phyloP scores from a whole-genome alignment of 2,888 invertebrate species.

The Caenorhabditis drosophilae region DNA sequence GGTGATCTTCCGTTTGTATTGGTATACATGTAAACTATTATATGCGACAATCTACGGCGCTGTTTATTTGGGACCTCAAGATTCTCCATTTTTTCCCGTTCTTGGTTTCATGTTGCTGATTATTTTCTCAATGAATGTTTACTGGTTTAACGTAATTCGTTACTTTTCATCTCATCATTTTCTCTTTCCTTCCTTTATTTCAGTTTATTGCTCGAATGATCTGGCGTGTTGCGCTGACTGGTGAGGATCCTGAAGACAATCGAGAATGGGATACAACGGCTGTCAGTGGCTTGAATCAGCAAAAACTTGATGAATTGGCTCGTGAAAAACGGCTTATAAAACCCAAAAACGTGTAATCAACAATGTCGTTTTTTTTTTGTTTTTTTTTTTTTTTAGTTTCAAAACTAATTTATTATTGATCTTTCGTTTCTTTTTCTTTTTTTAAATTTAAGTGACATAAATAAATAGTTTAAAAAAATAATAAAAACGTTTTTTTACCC shows the following conservation, averaged over 20 bases:
- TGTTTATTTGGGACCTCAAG: constrained; percentile 55
- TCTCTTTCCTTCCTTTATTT: too few species aligned
- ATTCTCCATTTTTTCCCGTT: constrained; percentile 52
- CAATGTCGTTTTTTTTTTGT: constrained; percentile 11
- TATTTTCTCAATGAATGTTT: constrained; percentile 56
- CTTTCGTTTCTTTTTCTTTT: neutral
- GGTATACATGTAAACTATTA: constrained; percentile 57
- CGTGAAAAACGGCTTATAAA: constrained; percentile 34
- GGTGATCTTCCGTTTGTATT: constrained; percentile 59
- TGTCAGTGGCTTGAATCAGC: constrained; percentile 44
- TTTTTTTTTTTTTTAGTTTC: neutral
- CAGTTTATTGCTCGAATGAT: constrained; percentile 59
- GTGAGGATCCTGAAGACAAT: constrained; percentile 63
- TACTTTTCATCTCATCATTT: neutral
- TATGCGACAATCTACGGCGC: constrained; percentile 59
- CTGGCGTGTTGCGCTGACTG: constrained; percentile 55
- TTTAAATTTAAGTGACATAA: neutral
- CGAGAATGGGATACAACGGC: constrained; percentile 57
- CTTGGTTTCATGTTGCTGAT: constrained; percentile 54
- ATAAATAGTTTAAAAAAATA: too few species aligned
- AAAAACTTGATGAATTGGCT: constrained; percentile 36
- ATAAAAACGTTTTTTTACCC: too few species aligned
- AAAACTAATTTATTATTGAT: neutral
- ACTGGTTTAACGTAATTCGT: constrained; percentile 62
- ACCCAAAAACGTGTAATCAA: constrained; percentile 33